Conservation (phyloP, 2,113 vertebrate genomes). For the Falco punctatus region DNA sequence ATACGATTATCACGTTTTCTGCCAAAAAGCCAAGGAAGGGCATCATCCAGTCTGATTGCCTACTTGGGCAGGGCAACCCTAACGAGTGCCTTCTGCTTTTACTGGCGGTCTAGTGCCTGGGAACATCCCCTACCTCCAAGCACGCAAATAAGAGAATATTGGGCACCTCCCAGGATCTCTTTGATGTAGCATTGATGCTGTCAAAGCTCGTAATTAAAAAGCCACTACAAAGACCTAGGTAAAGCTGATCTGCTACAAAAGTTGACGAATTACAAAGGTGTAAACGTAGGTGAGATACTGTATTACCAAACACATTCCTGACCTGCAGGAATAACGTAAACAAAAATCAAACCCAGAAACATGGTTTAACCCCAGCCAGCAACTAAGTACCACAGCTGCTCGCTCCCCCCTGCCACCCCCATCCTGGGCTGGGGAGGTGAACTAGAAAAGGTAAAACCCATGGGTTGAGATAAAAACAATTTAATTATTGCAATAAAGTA, state of each 20-base stretch:
- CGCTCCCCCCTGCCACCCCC: no score
- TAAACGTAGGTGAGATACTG: not conserved
- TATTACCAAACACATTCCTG: not conserved
- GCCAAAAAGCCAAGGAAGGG: not conserved
- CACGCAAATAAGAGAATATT: not conserved
- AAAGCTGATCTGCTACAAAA: not conserved
- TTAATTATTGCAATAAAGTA: no score
- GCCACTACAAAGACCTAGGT: not conserved
- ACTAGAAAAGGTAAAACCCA: no score
- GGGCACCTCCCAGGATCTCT: not conserved
- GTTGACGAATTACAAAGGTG: not conserved
- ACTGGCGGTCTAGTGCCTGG: not conserved
- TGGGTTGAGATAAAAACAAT: no score
- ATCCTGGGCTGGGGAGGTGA: no score
- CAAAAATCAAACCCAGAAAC: not conserved
- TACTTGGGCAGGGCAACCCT: not conserved
- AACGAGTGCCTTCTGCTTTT: not conserved
- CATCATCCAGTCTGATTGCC: not conserved
- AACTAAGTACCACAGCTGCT: no score
- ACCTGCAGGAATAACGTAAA: not conserved
- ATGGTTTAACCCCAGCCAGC: no score
- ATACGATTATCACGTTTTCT: not conserved
- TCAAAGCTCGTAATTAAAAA: not conserved
- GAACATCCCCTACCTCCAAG: not conserved
- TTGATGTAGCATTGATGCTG: not conserved